Evolutionary conservation across 2,113 vertebrate species (phyloP), one percentile per base, ranked within the genome.

Genomic region (Sciurus niger): DNA sequence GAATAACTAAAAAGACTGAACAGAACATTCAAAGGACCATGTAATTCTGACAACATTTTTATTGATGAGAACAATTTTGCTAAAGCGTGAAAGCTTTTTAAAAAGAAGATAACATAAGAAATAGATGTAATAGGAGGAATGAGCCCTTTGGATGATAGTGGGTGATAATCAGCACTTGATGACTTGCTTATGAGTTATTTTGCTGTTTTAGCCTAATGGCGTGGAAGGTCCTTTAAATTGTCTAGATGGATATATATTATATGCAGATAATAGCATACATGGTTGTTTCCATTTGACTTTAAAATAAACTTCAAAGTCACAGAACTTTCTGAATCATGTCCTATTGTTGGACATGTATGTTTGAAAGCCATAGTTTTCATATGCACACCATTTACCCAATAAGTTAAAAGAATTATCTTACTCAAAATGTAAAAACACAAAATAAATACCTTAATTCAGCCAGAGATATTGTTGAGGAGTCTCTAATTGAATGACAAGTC

Each of bases 251-350:
- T 89, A 80, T 46, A 77, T 68, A 25, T 83, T 82, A 46, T 4
- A 17, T 1, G 28, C 22, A 2, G 24, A 74, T 92, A 87, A 87
- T 43, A 90, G 28, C 53, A 8, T 32, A 53, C 24, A 51, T 24
- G 7, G 13, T 63, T 77, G 18, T 85, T 96, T 84, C 43, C 28
- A 37, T 84, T 77, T 96, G 55, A 87, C 88, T 95, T 97, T 92
- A 87, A 89, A 96, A 95, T 90, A 92, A 92, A 82, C 40, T 92
- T 96, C 46, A 90, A 90, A 96, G 80, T 94, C 55, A 80, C 37
- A 77, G 63, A 86, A 95, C 16, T 90, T 96, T 85, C 34, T 90
- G 28, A 77, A 67, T 88, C 80, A 84, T 11, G n/a, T 13, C 88
- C n/a, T 3, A 43, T 58, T 55, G 18, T 68, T 92, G 18, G 95